Conservation (phyloP, 2,113 vertebrate genomes). For the Misgurnus mizolepis region DNA sequence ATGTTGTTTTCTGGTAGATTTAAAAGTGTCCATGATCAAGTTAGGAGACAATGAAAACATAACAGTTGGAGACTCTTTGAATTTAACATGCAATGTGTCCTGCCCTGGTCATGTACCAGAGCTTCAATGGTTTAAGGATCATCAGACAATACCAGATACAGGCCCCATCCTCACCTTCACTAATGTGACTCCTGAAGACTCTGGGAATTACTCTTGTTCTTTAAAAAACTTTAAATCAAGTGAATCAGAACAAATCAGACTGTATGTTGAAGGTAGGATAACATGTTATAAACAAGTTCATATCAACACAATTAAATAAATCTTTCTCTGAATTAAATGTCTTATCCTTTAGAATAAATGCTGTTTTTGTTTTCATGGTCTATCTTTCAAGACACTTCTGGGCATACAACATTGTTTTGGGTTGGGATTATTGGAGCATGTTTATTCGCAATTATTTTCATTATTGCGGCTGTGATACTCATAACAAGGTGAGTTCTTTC, state of each 20-base stretch:
- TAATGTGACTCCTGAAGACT: neutral
- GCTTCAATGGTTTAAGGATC: slow-evolving; percentile 50
- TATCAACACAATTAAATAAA: neutral
- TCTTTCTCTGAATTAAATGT: neutral
- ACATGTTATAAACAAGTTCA: neutral
- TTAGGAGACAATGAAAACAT: slow-evolving; percentile 4
- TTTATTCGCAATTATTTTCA: neutral
- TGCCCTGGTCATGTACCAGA: slow-evolving; percentile 34
- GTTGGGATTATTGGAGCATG: neutral
- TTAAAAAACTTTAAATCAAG: neutral
- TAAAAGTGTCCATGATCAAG: slow-evolving; percentile 8
- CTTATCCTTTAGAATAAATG: neutral
- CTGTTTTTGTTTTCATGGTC: neutral
- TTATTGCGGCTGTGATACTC: neutral
- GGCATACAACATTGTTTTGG: too few species aligned
- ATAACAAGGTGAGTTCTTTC: neutral
- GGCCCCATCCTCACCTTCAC: slow-evolving; percentile 21
- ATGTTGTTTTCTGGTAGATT: slow-evolving; percentile 7
- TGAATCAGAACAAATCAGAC: neutral
- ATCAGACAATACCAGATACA: neutral
- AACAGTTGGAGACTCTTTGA: slow-evolving; percentile 39
- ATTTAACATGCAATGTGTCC: slow-evolving; percentile 31
- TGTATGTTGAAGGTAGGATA: slow-evolving; percentile 31
- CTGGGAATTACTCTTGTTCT: slow-evolving; percentile 49
- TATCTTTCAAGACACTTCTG: neutral